Evolutionary conservation across 2,797 vertebrate species (phyloP).

Genomic region (Sphenodon punctatus): DNA sequence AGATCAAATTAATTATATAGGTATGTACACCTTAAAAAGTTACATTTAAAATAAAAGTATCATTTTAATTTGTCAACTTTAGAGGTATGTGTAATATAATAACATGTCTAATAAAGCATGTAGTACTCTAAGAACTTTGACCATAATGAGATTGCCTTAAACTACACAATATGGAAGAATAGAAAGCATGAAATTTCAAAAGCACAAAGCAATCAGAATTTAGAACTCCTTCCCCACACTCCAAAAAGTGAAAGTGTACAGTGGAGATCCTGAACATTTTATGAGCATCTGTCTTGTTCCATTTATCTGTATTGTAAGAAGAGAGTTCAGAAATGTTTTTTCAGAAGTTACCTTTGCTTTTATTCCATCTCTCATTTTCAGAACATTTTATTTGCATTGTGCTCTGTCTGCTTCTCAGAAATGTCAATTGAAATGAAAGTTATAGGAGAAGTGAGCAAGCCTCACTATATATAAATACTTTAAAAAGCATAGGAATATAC

Average conservation of each 20-base stretch:
- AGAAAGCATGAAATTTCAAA: background rate
- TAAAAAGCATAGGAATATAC: background rate
- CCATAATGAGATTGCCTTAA: background rate
- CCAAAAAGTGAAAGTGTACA: background rate
- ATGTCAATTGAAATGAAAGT: background rate
- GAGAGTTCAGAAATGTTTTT: background rate
- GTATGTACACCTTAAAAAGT: background rate
- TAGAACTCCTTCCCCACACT: background rate
- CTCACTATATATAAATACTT: background rate
- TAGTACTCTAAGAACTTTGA: background rate
- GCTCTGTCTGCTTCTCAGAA: conserved; percentile 1
- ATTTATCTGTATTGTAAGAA: background rate
- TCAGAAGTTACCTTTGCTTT: background rate
- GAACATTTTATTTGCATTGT: background rate
- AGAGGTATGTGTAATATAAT: background rate
- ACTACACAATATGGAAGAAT: background rate
- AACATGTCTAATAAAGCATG: background rate
- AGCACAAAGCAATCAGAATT: background rate
- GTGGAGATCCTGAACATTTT: background rate
- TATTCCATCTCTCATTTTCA: background rate
- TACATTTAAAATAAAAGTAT: background rate
- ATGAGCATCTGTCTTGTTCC: background rate
- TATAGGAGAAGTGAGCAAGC: background rate
- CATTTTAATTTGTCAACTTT: too few relatives aligned
- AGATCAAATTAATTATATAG: background rate